Conservation (phyloP, 2,888 invertebrate species). For the Hydrotaea cyrtoneurina region DNA sequence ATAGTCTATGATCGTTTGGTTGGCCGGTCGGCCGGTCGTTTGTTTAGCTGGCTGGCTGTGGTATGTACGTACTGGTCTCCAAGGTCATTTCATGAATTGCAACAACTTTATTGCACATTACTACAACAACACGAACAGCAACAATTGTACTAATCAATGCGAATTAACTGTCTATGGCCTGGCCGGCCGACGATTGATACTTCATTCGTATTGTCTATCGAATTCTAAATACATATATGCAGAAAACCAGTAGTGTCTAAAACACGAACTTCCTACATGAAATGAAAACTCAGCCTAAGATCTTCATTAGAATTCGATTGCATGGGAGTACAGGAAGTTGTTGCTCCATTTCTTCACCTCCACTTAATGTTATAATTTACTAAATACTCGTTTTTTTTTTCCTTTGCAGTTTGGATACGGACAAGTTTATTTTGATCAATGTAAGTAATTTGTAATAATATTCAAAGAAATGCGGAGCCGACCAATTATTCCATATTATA, state of each 20-base stretch:
- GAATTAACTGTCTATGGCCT: not conserved
- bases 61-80: constrained; percentile 40
- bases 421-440: constrained; percentile 93
- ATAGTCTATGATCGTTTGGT: not conserved
- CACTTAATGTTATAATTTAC: not conserved
- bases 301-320: constrained; percentile 19
- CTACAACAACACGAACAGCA: not conserved
- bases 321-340: constrained; percentile 18
- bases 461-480: not conserved
- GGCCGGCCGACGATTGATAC: not conserved
- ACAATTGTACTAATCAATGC: not conserved
- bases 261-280: constrained; percentile 23
- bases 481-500: not conserved
- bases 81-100: constrained; percentile 58
- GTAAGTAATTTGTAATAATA: constrained; percentile 85
- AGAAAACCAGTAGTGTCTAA: constrained; percentile 4
- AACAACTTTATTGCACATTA: constrained; percentile 53
- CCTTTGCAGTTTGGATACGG: constrained; percentile 87
- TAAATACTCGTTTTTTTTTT: constrained; percentile 41
- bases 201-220: not conserved
- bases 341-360: too few species aligned
- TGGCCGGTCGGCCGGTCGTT: too few species aligned
- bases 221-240: not conserved
- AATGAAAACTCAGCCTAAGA: constrained; percentile 16
- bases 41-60: too few species aligned